Percentiles rank a stretch among this genome's conserved stretches.
Evolutionary conservation across 2,113 vertebrate genomes (phyloP).

Genomic region (Lagenorhynchus albirostris): DNA sequence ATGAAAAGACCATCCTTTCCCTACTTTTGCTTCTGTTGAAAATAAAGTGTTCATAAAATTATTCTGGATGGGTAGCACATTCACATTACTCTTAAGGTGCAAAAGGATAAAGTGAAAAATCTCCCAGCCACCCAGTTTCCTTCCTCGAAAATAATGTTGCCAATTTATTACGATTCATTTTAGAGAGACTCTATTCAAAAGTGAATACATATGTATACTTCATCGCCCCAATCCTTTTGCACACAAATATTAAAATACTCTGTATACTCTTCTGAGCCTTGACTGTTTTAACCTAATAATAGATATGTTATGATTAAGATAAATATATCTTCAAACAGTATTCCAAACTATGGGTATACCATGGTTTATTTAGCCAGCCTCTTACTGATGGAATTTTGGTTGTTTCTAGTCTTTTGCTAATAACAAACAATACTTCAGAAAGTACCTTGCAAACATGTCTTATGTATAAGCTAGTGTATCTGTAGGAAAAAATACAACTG

Average conservation of each 20-base stretch:
- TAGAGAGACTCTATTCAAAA: neutral
- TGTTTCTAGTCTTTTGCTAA: neutral
- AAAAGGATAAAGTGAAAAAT: neutral
- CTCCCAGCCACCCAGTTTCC: neutral
- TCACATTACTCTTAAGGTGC: neutral
- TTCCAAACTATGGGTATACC: neutral
- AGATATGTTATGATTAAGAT: neutral
- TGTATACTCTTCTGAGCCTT: neutral
- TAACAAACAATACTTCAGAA: neutral
- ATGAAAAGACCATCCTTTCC: neutral
- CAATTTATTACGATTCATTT: neutral
- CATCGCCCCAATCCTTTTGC: neutral
- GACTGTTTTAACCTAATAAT: neutral
- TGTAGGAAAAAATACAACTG: neutral
- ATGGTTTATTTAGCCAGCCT: neutral
- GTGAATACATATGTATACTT: neutral
- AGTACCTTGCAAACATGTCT: neutral
- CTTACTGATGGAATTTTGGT: neutral
- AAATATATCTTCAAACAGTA: neutral
- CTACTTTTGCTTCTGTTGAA: constrained; percentile 20
- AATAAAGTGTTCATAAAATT: constrained; percentile 5
- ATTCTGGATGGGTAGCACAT: neutral
- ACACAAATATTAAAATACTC: neutral
- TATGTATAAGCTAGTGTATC: neutral
- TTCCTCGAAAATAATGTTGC: neutral